phyloP scores from a whole-genome alignment of 1,140 invertebrate genomes.

The Sipha flava region DNA sequence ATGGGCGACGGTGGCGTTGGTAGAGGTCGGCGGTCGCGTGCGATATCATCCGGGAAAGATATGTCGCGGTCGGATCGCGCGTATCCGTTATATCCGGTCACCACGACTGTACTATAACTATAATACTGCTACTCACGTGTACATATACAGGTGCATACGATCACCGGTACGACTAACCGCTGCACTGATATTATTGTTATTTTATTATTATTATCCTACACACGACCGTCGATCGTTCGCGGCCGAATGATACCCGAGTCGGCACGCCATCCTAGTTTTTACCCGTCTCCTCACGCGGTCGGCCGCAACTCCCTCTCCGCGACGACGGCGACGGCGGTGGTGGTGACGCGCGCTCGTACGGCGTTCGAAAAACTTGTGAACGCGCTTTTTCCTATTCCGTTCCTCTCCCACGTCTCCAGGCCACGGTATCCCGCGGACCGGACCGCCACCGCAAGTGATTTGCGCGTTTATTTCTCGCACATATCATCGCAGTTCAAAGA shows the following conservation, averaged over 20 bases:
- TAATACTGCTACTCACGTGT: no score
- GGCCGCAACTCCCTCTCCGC: background rate
- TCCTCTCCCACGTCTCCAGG: background rate
- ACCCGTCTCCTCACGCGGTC: background rate
- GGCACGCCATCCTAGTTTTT: conserved; percentile 2
- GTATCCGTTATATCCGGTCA: no score
- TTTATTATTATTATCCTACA: background rate
- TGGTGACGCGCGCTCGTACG: background rate
- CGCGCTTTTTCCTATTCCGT: background rate
- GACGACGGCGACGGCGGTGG: background rate
- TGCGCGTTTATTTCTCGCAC: background rate
- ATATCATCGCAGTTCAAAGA: no score
- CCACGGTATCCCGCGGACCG: background rate
- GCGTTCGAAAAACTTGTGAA: background rate
- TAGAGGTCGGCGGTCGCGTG: background rate
- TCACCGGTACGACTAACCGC: no score
- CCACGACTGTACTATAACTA: no score
- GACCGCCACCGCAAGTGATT: background rate
- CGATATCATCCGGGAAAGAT: background rate
- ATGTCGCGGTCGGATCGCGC: no score
- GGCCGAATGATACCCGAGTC: conserved; percentile 9
- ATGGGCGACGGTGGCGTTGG: no score
- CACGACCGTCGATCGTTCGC: conserved; percentile 11
- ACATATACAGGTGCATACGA: no score
- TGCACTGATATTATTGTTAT: background rate